Evolutionary conservation across 2,113 vertebrate species (phyloP).

Genomic region (Nettapus auritus): DNA sequence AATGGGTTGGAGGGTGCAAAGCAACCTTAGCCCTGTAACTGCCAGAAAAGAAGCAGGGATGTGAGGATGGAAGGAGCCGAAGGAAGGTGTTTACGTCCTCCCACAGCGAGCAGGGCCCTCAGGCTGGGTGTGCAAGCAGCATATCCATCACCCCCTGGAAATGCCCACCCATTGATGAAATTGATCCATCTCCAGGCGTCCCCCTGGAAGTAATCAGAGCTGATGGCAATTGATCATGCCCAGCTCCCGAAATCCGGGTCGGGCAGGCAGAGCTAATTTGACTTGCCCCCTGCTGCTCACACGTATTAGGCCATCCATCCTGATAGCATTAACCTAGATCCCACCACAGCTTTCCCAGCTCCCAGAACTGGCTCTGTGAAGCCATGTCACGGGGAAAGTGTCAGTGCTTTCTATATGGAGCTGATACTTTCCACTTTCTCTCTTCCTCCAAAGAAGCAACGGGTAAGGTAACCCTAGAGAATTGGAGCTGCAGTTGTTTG

Average conservation of each 20-base stretch:
- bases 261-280: slow-evolving; percentile 59
- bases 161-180: slow-evolving; percentile 60
- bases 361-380: accelerated
- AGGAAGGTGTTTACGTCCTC: not conserved
- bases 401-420: accelerated
- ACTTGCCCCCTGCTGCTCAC: slow-evolving; percentile 52
- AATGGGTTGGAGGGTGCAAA: not conserved
- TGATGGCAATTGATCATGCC: slow-evolving; percentile 73
- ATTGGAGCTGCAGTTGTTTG: not conserved
- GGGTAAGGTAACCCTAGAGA: not conserved
- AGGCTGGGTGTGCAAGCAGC: not conserved
- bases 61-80: not conserved
- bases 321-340: slow-evolving; percentile 62
- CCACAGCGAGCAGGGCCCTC: not conserved
- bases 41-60: not conserved
- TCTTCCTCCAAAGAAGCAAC: not conserved
- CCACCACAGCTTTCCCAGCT: not conserved
- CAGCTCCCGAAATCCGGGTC: slow-evolving; percentile 26
- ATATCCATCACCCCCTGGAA: slow-evolving; percentile 61
- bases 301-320: slow-evolving; percentile 58
- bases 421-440: not conserved
- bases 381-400: not conserved
- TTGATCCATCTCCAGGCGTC: slow-evolving; percentile 67
- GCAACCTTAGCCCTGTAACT: accelerated
- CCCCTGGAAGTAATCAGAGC: slow-evolving; percentile 71